Base-by-base conservation (phyloP, 2,797 vertebrate species). In the Neostethus bicornis region DNA sequence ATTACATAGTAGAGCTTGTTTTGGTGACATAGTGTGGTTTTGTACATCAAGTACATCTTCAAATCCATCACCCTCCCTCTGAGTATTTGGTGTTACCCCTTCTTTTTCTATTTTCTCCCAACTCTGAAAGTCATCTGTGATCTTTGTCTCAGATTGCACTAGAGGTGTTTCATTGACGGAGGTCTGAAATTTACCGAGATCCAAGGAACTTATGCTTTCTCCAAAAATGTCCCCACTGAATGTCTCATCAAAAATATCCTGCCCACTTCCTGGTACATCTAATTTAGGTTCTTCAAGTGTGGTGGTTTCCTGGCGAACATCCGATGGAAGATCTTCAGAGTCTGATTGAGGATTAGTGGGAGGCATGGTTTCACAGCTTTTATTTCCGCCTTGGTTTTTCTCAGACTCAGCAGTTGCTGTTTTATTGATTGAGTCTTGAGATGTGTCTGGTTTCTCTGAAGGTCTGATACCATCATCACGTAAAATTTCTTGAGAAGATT, bases 211-310 rank as follows among this genome's bases (percentile, higher is more conserved):
- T 26, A 60, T 1, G 9, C 19, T 21, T 12, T 77, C 47, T 32
- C 41, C 66, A 42, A 67, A 68, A 34, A 44, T 21, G 7, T 73
- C 35, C 31, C 57, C 25, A 49, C 64, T 34, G 11, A 68, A 61
- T 42, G 31, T 12, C 38, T 66, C 26, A 14, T 5, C 47, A 14
- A 41, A 26, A 35, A 16, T 42, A n/a, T 56, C 61, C 35, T 62
- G 41, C 21, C 7, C 5, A 9, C 12, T 55, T 31, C 69, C 55
- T 12, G 34, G n/a, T 57, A 13, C 32, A n/a, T n/a, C n/a, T 5
- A 34, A 1, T 11, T 69, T 56, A 34, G 55, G 55, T 21, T 63
- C 58, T 5, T 74, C 52, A 2, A 45, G 48, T 1, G 0, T 1
- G 21, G 45, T 16, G 24, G 21, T 63, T 7, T 12, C 29, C 61